Evolutionary conservation across 2,888 invertebrate species (phyloP).

Genomic region (Pristionchus exspectatus): DNA sequence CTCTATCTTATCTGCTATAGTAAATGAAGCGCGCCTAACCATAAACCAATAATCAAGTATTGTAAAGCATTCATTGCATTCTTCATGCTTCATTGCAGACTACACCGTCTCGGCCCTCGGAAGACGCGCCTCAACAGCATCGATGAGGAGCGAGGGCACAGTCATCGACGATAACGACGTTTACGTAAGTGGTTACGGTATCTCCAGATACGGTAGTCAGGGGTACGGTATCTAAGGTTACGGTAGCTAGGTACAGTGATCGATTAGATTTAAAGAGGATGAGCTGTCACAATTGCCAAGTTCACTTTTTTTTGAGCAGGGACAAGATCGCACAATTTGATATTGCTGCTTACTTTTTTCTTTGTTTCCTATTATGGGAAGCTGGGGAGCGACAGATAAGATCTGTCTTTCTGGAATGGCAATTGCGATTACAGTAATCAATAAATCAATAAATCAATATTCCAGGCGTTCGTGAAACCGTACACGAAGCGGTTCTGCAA

Average conservation of each 20-base stretch:
- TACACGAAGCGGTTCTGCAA: slow-evolving; percentile 42
- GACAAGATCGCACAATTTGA: too few species aligned
- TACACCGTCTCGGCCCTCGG: slow-evolving; percentile 2
- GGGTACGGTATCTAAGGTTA: too few species aligned
- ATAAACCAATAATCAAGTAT: neutral
- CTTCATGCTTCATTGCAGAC: neutral
- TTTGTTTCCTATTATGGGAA: neutral
- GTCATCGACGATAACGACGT: slow-evolving; percentile 31
- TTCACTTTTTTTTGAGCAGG: too few species aligned
- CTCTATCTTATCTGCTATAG: too few species aligned
- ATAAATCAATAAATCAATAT: neutral
- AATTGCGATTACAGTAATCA: neutral
- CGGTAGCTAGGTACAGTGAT: neutral
- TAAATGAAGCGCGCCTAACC: too few species aligned
- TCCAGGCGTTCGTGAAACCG: slow-evolving; percentile 39
- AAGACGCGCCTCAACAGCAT: slow-evolving; percentile 11
- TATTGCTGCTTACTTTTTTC: neutral
- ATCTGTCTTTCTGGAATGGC: neutral
- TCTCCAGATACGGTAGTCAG: neutral
- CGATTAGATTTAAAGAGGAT: neutral
- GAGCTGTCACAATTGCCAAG: too few species aligned
- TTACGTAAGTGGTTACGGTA: slow-evolving; percentile 32
- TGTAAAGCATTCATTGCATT: neutral
- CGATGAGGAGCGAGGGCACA: slow-evolving; percentile 2
- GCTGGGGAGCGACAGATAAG: neutral